Evolutionary conservation across 2,113 vertebrate genomes (phyloP).

Genomic region (Halcyon malimbica): DNA sequence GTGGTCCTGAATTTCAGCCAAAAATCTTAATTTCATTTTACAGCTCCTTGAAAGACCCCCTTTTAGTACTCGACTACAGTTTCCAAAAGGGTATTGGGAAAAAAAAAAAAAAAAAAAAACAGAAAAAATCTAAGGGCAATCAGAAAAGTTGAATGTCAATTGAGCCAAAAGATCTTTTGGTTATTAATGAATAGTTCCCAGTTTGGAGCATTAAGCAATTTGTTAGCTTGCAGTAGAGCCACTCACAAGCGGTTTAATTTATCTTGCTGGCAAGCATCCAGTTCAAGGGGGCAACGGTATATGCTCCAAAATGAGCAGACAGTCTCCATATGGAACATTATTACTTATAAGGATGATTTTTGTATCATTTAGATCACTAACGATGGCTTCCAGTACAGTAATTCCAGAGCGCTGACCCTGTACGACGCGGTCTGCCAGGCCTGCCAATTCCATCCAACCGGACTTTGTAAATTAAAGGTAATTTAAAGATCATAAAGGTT

Average conservation of each 20-base stretch:
- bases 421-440: constrained; percentile 81
- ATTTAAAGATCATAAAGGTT: constrained; percentile 68
- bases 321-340: constrained; percentile 58
- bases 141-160: constrained; percentile 11
- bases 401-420: constrained; percentile 77
- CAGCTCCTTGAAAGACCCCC: not conserved
- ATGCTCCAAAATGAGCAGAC: constrained; percentile 38
- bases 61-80: not conserved
- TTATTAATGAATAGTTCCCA: constrained; percentile 59
- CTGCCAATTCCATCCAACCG: constrained; percentile 69
- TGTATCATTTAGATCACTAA: constrained; percentile 77
- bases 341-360: constrained; percentile 52
- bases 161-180: constrained; percentile 51
- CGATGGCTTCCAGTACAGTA: constrained; percentile 79
- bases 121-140: not conserved
- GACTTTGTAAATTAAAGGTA: constrained; percentile 89
- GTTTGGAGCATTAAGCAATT: constrained; percentile 45
- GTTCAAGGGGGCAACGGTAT: constrained; percentile 13
- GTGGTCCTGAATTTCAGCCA: not conserved
- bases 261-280: constrained; percentile 39
- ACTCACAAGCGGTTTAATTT: constrained; percentile 49
- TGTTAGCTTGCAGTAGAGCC: constrained; percentile 40
- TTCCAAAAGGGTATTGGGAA: not conserved
- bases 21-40: not conserved
- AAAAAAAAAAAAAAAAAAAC: not conserved